Evolutionary conservation across 2,113 vertebrate genomes (phyloP).

Genomic region (Triplophysa tibetana): DNA sequence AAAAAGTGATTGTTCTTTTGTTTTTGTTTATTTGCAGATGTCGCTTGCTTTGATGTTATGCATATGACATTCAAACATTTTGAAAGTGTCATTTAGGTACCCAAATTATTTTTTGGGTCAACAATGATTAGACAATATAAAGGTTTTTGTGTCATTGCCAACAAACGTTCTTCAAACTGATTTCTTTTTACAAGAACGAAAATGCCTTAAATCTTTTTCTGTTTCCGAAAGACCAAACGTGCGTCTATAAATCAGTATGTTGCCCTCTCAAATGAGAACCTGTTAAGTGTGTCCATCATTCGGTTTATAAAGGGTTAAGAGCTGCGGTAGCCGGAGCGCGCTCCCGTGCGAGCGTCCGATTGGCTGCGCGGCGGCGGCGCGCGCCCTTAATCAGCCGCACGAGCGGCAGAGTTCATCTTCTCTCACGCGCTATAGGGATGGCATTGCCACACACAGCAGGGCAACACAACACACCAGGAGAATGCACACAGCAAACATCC

Average conservation of each 20-base stretch:
- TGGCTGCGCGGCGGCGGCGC: conserved; percentile 55
- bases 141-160: too few relatives aligned
- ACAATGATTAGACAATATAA: too few relatives aligned
- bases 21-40: too few relatives aligned
- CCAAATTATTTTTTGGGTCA: too few relatives aligned
- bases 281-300: neutral
- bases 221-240: too few relatives aligned
- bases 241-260: neutral
- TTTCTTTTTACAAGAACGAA: too few relatives aligned
- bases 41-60: too few relatives aligned
- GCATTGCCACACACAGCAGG: conserved; percentile 57
- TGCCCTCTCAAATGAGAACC: neutral
- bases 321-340: conserved; percentile 56
- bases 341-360: conserved; percentile 56
- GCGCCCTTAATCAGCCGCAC: conserved; percentile 64
- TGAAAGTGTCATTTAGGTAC: too few relatives aligned
- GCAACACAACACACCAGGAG: conserved; percentile 53
- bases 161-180: too few relatives aligned
- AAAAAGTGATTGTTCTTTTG: too few relatives aligned
- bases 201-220: too few relatives aligned
- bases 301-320: conserved; percentile 61
- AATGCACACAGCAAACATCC: conserved; percentile 56
- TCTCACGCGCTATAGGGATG: conserved; percentile 59
- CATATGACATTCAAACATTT: too few relatives aligned
- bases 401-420: conserved; percentile 57